Base-by-base conservation (phyloP, 1,140 invertebrate genomes). In the Rhagoletis pomonella region DNA sequence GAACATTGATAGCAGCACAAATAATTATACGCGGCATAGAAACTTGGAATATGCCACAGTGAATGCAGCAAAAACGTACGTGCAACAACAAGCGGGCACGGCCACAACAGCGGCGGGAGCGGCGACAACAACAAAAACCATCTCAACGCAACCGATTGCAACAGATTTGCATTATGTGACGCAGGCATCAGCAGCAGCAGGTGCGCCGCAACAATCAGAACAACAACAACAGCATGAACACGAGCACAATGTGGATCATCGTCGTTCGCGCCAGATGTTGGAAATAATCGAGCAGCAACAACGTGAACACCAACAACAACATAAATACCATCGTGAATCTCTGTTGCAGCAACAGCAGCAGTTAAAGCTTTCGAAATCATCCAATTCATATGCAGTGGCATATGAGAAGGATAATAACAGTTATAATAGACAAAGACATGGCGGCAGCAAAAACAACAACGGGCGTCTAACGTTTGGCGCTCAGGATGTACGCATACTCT, bases 401-500 rank as follows among this genome's bases (percentile, higher is more conserved):
- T 73, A 73, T 17, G 67, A 73, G 39, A 64, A 86, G 60, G 60
- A 85, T 14, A 77, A 58, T n/a, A 87, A 81, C 19, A 58, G 73
- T 10, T 81, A 81, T 58, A 77, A 77, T 19, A 55, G 50, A 47
- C 73, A 81, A 3, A 12, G 73, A 3, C 73, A 81, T 14, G 44
- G 73, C 6, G 47, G 17, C n/a, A 47, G 47, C n/a, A 9, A n/a
- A n/a, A n/a, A 89, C 89, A 87, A 64, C 42, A 64, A n/a, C n/a
- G n/a, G n/a, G n/a, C n/a, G n/a, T n/a, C n/a, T n/a, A n/a, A n/a
- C n/a, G n/a, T n/a, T n/a, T n/a, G n/a, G n/a, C n/a, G 85, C 77
- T 19, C 91, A 91, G 89, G 89, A 92, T 89, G 85, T 91, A 62
- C 89, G 91, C 69, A 91, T 92, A 87, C 89, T 92, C 87, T 92